Evolutionary conservation across 2,797 vertebrate genomes (phyloP).

Genomic region (Molothrus aeneus): DNA sequence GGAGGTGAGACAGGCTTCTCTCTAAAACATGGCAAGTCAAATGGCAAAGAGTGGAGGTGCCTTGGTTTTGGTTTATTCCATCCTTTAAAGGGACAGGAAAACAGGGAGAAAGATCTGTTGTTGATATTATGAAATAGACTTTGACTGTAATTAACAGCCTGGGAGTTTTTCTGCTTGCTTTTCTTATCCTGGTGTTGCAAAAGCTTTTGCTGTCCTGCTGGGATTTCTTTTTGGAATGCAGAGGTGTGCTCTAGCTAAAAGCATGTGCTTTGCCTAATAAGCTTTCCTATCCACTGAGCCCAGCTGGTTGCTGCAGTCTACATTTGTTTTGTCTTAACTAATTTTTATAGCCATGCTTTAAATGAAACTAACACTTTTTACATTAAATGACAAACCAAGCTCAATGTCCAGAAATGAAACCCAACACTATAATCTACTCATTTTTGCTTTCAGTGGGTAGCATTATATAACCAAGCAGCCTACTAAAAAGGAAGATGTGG

Average conservation of each 20-base stretch:
- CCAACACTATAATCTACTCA: slow-evolving; percentile 44
- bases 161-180: slow-evolving; percentile 41
- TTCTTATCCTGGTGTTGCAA: background rate
- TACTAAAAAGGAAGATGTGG: background rate
- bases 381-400: background rate
- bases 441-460: slow-evolving; percentile 11
- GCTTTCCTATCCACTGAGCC: slow-evolving; percentile 25
- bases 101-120: background rate
- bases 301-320: slow-evolving; percentile 48
- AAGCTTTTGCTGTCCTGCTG: slow-evolving; percentile 41
- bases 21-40: background rate
- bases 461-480: slow-evolving; percentile 7
- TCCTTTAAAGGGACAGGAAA: background rate
- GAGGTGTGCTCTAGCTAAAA: slow-evolving; percentile 49
- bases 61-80: background rate
- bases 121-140: slow-evolving; percentile 7
- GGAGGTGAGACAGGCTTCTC: background rate
- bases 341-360: slow-evolving; percentile 51
- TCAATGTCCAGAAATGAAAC: slow-evolving; percentile 53
- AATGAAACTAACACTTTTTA: slow-evolving; percentile 16
- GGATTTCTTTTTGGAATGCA: slow-evolving; percentile 54
- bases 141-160: slow-evolving; percentile 13
- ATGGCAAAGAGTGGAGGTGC: background rate
- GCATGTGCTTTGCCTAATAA: slow-evolving; percentile 30
- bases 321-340: slow-evolving; percentile 55